Evolutionary conservation across 2,113 vertebrate species (phyloP).

Genomic region (Osmerus eperlanus): DNA sequence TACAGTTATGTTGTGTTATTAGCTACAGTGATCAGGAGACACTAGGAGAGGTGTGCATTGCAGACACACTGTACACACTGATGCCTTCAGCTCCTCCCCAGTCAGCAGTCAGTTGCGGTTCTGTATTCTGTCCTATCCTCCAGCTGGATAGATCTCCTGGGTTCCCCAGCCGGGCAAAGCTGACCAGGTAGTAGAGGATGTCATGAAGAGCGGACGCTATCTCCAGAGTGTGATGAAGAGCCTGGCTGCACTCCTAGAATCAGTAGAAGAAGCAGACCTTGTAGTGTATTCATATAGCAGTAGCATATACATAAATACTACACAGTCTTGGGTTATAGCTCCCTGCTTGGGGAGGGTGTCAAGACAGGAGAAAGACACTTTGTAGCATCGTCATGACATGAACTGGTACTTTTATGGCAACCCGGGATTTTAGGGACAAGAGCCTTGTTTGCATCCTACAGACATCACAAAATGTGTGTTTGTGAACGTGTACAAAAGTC

Average conservation of each 20-base stretch:
- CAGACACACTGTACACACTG: constrained; percentile 46
- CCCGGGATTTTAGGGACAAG: no score
- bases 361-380: no score
- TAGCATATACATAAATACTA: no score
- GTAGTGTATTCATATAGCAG: no score
- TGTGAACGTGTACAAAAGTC: background rate
- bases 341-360: no score
- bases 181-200: constrained; percentile 68
- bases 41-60: no score
- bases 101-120: constrained; percentile 44
- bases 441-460: background rate
- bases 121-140: constrained; percentile 27
- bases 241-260: constrained; percentile 43
- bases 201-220: constrained; percentile 66
- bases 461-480: background rate
- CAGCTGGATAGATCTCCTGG: constrained; percentile 32
- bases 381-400: no score
- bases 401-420: no score
- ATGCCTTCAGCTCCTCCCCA: constrained; percentile 67
- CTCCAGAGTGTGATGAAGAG: constrained; percentile 65
- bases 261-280: no score
- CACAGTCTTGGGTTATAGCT: background rate
- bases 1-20: no score
- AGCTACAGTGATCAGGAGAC: no score
- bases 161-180: constrained; percentile 70